phyloP scores from a whole-genome alignment of 1,140 invertebrate species.

The Musca domestica region DNA sequence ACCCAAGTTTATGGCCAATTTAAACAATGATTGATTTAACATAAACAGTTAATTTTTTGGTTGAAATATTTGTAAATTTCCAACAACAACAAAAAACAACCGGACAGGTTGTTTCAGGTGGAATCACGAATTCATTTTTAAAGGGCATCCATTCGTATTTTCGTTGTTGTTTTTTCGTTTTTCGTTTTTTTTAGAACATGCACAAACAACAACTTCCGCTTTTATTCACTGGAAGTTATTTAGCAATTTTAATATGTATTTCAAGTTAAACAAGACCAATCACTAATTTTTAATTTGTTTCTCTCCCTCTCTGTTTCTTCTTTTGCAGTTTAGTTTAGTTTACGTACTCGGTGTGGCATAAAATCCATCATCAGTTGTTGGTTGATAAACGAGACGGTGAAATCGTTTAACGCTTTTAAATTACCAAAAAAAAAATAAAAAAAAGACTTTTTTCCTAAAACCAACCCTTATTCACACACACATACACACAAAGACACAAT shows the following conservation, averaged over 20 bases:
- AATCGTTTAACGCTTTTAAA: background rate
- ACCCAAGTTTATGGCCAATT: no score
- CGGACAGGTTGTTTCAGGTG: no score
- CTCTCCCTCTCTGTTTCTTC: background rate
- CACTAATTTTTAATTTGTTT: conserved; percentile 9
- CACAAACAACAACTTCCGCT: no score
- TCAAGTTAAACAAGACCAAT: background rate
- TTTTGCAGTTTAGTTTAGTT: conserved; percentile 25
- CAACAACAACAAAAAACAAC: no score
- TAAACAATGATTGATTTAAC: no score
- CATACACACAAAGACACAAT: conserved; percentile 29
- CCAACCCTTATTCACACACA: conserved; percentile 23
- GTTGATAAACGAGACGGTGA: conserved; percentile 6
- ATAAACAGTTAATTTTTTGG: no score
- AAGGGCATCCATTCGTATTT: background rate
- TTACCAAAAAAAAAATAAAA: background rate
- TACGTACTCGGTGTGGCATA: conserved; percentile 19
- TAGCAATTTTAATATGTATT: no score
- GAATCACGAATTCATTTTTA: background rate
- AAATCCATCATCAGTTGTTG: conserved; percentile 11
- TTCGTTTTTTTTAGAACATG: background rate
- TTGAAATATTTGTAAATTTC: no score
- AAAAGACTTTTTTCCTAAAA: conserved; percentile 31
- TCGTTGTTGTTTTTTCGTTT: background rate
- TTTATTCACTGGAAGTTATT: background rate